Percentiles rank a stretch among this genome's conserved stretches.
Evolutionary conservation across 2,797 vertebrate genomes (phyloP).

Genomic region (Lepus townsendii): DNA sequence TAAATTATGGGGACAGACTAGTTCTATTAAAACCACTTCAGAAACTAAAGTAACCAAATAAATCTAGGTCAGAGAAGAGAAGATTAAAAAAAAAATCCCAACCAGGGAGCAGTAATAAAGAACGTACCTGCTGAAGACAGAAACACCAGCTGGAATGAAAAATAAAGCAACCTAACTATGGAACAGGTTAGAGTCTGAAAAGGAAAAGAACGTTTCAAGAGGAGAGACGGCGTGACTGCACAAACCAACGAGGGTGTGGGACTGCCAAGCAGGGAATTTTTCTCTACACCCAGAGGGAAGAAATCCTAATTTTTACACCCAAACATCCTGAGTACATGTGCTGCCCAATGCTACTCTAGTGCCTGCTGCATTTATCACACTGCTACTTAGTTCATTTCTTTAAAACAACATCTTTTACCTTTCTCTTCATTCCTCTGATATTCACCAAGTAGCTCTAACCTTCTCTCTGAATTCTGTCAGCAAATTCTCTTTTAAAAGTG

Average conservation of each 20-base stretch:
- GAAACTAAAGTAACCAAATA: neutral
- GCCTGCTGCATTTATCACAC: neutral
- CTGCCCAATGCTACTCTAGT: neutral
- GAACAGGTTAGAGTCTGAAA: neutral
- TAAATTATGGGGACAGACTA: conserved; percentile 28
- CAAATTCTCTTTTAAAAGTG: conserved; percentile 5
- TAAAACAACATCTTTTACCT: neutral
- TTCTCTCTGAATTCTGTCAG: neutral
- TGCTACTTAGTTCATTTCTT: neutral
- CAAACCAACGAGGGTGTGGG: neutral
- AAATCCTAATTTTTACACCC: neutral
- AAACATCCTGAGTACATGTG: neutral
- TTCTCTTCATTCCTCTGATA: neutral
- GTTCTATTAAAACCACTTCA: conserved; percentile 28
- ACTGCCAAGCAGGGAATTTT: neutral
- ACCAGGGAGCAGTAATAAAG: neutral
- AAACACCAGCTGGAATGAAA: neutral
- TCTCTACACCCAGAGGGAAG: neutral
- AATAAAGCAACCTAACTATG: neutral
- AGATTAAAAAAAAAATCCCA: neutral
- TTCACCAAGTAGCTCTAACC: neutral
- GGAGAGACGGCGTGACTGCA: neutral
- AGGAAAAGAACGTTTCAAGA: neutral
- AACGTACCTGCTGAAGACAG: neutral
- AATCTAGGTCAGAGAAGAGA: conserved; percentile 21